Evolutionary conservation across 2,888 invertebrate species (phyloP).

Genomic region (Apotomis capreana): DNA sequence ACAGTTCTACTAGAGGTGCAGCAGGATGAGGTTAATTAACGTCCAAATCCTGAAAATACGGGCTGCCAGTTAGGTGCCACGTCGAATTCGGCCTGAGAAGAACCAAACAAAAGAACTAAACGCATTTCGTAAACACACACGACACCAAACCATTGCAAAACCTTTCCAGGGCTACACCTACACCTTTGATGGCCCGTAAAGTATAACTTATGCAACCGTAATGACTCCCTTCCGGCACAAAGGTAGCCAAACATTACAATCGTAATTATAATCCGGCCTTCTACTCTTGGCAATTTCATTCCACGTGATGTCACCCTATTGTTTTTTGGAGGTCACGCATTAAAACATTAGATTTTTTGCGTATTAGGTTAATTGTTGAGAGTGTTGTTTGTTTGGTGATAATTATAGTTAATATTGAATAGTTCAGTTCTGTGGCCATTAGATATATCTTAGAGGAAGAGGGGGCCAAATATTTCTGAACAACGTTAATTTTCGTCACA

Average conservation of each 20-base stretch:
- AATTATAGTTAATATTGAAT: conserved; percentile 3
- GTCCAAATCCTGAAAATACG: too few relatives aligned
- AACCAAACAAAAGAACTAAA: too few relatives aligned
- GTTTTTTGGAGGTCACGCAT: conserved; percentile 49
- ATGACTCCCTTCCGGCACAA: conserved; percentile 48
- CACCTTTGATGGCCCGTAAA: conserved; percentile 21
- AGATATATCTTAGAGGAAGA: too few relatives aligned
- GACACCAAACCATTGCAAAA: conserved; percentile 7
- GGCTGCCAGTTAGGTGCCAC: too few relatives aligned
- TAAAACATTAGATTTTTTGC: conserved; percentile 37
- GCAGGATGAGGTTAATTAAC: too few relatives aligned
- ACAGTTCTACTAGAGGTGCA: too few relatives aligned
- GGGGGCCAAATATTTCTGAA: too few relatives aligned
- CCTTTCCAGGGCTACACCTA: conserved; percentile 4
- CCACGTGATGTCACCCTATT: conserved; percentile 50
- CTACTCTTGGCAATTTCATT: conserved; percentile 42
- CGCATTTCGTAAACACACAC: background rate
- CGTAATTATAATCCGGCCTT: conserved; percentile 49
- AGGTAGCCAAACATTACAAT: conserved; percentile 45
- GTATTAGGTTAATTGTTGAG: conserved; percentile 26
- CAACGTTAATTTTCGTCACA: background rate
- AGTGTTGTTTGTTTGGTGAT: background rate
- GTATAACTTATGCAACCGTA: conserved; percentile 40
- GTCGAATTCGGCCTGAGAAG: too few relatives aligned
- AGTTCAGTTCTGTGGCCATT: too few relatives aligned